Conservation (phyloP, 2,113 vertebrate species). For the Sakesphorus luctuosus region DNA sequence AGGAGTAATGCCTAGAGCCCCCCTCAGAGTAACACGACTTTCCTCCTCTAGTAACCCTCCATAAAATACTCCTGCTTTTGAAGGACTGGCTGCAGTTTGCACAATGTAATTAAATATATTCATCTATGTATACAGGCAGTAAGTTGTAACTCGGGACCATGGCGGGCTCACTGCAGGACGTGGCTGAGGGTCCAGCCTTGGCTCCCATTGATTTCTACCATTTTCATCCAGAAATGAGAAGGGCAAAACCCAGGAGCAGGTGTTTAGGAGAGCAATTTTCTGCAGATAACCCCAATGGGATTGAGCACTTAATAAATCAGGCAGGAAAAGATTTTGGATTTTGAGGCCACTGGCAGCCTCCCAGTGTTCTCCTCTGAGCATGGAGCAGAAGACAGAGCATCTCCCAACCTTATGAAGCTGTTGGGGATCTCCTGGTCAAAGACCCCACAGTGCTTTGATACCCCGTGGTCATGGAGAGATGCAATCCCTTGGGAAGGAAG, state of each 20-base stretch:
- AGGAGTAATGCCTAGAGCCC: neutral
- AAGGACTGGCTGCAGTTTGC: neutral
- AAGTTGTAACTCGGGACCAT: fast-evolving
- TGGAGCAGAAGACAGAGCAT: neutral
- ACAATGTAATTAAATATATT: fast-evolving
- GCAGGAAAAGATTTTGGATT: neutral
- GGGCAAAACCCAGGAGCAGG: neutral
- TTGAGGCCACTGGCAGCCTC: neutral
- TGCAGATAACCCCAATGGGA: neutral
- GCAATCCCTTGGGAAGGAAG: neutral
- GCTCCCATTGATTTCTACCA: neutral
- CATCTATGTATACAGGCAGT: fast-evolving
- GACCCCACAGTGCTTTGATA: fast-evolving
- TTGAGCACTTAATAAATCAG: neutral
- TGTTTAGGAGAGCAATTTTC: neutral
- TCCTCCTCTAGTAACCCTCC: neutral
- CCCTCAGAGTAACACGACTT: fast-evolving
- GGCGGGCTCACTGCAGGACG: fast-evolving
- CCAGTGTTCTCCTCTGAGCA: neutral
- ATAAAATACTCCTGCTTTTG: neutral
- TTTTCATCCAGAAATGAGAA: neutral
- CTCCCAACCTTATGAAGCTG: neutral
- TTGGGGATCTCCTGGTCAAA: neutral
- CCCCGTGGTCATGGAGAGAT: fast-evolving
- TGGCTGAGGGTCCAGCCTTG: neutral